These are phyloP conservation scores for Athene cunicularia DNA, from an alignment of 2,113 vertebrate species.

Conservation along the genomic window DNA sequence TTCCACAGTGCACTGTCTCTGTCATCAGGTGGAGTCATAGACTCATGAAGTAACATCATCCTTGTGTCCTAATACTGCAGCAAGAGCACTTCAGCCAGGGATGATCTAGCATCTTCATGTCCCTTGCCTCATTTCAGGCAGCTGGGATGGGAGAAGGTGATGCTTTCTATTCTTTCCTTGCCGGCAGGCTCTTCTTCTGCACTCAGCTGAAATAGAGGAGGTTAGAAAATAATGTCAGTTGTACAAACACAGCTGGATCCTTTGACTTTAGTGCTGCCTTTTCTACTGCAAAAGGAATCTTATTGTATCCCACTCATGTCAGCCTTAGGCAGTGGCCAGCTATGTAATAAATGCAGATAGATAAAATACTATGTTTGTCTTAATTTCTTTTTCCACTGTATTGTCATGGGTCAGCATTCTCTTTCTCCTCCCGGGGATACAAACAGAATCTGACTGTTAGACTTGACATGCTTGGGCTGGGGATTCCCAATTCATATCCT, in stretches of 20 bases:
- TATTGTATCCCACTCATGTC: not conserved
- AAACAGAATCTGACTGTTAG: not conserved
- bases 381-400: not conserved
- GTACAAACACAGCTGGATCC: not conserved
- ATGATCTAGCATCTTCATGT: not conserved
- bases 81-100: not conserved
- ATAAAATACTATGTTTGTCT: not conserved
- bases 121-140: not conserved
- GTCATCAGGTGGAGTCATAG: constrained; percentile 7
- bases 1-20: not conserved
- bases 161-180: not conserved
- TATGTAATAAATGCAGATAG: not conserved
- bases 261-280: not conserved
- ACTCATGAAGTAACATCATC: not conserved
- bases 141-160: not conserved
- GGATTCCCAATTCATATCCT: not conserved
- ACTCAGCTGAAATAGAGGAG: not conserved
- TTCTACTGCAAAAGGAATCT: not conserved
- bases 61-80: not conserved
- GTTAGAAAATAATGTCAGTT: not conserved
- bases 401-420: not conserved
- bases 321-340: not conserved
- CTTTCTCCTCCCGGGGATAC: not conserved
- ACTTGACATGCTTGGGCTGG: not conserved
- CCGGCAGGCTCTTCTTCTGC: not conserved